Base-by-base conservation (phyloP, 1,140 invertebrate species). In the Eriocheir sinensis region DNA sequence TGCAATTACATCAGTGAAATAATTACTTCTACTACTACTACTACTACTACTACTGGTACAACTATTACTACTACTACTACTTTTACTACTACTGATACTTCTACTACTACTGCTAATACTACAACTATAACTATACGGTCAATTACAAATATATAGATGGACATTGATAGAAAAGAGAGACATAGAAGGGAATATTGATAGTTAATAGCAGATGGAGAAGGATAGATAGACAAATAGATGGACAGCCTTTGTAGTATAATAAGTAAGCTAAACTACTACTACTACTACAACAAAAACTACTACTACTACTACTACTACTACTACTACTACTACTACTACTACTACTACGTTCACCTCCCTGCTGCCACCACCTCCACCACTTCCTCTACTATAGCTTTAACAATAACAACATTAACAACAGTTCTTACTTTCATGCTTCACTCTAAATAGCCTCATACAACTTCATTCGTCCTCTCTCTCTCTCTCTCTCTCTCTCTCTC, bases 401-500 rank as follows among this genome's bases (percentile, higher is more conserved):
- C 27, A n/a, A n/a, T 21, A 72, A 72, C 1, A 21, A 72, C 27
- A 72, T n/a, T 72, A 72, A 21, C 48, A 17, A 17, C 48, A 17
- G 12, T 53, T 53, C 48, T 21, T 72, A 72, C 27, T 4, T n/a
- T 4, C 27, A 72, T 72, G 27, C 27, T n/a, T 72, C 60, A 72
- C 21, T n/a, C 27, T n/a, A n/a, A 27, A 72, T 72, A 72, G 60
- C 4, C 27, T 12, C 60, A 72, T 72, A 3, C 60, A 72, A 72
- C 60, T 72, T 72, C 60, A 72, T 72, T 72, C 60, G n/a, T 72
- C 6, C n/a, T n/a, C n/a, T n/a, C 53, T 79, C 72, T 3, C 90
- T 40, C 32, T 79, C 21, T 89, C 88, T 53, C 88, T 53, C 88
- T 89, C 17, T 30, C 91, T 83, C 91, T 48, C 91, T 48, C 90